Percentiles rank a stretch among this genome's conserved stretches.
These are phyloP conservation scores for Syrrhaptes paradoxus DNA, from an alignment of 2,113 vertebrate genomes.

Conservation along the genomic window DNA sequence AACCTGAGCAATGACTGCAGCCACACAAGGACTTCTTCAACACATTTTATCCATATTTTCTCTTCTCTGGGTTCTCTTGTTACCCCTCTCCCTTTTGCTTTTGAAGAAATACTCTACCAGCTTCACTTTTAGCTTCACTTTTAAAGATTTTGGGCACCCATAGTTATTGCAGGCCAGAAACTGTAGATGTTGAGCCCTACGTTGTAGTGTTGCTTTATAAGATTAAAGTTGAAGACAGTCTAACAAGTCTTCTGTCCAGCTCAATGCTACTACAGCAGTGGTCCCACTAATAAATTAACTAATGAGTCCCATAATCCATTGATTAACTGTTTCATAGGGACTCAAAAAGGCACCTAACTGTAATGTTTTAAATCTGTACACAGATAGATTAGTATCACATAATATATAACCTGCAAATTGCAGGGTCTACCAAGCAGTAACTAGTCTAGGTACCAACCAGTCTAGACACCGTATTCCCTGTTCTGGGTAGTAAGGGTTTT, in stretches of 20 bases:
- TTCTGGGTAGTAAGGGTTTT: neutral
- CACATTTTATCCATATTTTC: neutral
- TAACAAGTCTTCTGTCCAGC: neutral
- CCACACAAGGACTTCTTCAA: neutral
- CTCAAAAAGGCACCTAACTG: neutral
- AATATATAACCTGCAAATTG: neutral
- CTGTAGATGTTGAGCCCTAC: neutral
- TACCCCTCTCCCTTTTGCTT: neutral
- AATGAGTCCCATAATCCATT: neutral
- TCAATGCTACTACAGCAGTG: neutral
- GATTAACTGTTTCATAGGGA: neutral
- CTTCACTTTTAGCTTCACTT: neutral
- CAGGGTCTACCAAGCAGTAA: neutral
- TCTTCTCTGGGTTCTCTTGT: neutral
- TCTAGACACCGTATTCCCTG: neutral
- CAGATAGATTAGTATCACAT: neutral
- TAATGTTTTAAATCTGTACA: neutral
- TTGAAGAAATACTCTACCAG: neutral
- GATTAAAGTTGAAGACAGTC: neutral
- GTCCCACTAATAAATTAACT: neutral
- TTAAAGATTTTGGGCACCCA: neutral
- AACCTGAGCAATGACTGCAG: neutral
- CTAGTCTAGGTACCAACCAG: neutral
- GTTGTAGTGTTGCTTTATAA: neutral
- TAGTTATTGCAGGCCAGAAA: neutral